Conservation (phyloP, 2,888 invertebrate species). For the Arge pagana region DNA sequence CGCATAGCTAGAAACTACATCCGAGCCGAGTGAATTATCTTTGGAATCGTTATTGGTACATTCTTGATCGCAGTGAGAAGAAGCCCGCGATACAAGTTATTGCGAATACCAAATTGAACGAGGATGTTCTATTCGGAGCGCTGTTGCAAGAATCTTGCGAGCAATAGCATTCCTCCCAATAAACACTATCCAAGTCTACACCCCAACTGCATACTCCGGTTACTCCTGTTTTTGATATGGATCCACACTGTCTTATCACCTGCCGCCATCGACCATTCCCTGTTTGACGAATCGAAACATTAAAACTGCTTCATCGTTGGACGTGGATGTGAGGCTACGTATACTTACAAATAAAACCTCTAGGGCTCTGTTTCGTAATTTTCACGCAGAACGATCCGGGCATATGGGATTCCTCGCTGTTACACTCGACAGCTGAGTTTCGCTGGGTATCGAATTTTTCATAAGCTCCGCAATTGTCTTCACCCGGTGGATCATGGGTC, state of each 20-base stretch:
- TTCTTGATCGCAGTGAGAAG: too few species aligned
- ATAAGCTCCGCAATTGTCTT: constrained; percentile 91
- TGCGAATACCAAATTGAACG: background rate
- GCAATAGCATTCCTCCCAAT: constrained; percentile 97
- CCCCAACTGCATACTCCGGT: constrained; percentile 98
- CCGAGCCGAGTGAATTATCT: too few species aligned
- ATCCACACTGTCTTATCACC: constrained; percentile 87
- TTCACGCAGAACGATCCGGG: constrained; percentile 98
- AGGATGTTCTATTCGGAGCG: background rate
- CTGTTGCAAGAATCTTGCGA: constrained; percentile 86
- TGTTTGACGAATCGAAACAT: constrained; percentile 56
- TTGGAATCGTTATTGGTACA: too few species aligned
- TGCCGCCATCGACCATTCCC: constrained; percentile 96
- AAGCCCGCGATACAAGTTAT: background rate
- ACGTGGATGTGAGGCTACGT: too few species aligned
- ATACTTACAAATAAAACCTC: constrained; percentile 92
- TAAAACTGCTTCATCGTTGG: background rate
- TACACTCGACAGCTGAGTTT: constrained; percentile 91
- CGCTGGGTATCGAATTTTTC: constrained; percentile 79
- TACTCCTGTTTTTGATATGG: constrained; percentile 87
- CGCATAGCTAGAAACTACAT: too few species aligned
- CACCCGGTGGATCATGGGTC: constrained; percentile 76
- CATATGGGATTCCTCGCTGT: constrained; percentile 89
- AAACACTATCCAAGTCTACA: constrained; percentile 90
- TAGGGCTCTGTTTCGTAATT: constrained; percentile 89